Percentiles rank a stretch among this genome's conserved stretches.
Evolutionary conservation across 2,113 vertebrate species (phyloP).

Genomic region (Oxyura jamaicensis): DNA sequence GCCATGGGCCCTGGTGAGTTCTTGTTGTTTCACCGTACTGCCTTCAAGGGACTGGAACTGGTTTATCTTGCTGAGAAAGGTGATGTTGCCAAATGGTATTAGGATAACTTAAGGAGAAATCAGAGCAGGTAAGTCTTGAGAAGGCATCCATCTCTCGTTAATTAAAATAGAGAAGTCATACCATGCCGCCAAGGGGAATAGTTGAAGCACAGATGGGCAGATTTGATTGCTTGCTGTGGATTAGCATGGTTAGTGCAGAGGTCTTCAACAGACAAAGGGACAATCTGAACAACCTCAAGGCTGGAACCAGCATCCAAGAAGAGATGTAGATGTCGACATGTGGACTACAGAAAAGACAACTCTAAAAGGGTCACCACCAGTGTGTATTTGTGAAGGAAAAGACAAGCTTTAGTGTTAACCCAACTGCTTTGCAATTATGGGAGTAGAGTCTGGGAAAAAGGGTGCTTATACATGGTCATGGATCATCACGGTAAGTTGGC

Average conservation of each 20-base stretch:
- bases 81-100: slow-evolving; percentile 52
- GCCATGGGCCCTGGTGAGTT: background rate
- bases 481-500: background rate
- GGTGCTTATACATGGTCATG: background rate
- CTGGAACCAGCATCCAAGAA: background rate
- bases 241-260: slow-evolving; percentile 15
- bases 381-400: background rate
- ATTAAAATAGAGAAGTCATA: slow-evolving; percentile 50
- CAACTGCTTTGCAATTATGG: background rate
- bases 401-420: background rate
- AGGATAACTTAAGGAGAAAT: slow-evolving; percentile 58
- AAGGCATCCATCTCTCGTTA: background rate
- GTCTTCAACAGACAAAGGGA: slow-evolving; percentile 46
- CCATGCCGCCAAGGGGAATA: slow-evolving; percentile 17
- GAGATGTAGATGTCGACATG: background rate
- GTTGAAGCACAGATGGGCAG: slow-evolving; percentile 53
- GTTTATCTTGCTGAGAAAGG: background rate
- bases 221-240: slow-evolving; percentile 46
- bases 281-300: slow-evolving; percentile 15
- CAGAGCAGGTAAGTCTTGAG: slow-evolving; percentile 43
- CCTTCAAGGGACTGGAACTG: background rate
- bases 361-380: background rate
- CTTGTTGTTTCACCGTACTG: background rate
- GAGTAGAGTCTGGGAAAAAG: background rate
- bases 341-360: background rate